Percentiles rank a stretch among this genome's conserved stretches.
These are phyloP conservation scores for Pithys albifrons DNA, from an alignment of 2,113 vertebrate genomes.

Conservation along the genomic window DNA sequence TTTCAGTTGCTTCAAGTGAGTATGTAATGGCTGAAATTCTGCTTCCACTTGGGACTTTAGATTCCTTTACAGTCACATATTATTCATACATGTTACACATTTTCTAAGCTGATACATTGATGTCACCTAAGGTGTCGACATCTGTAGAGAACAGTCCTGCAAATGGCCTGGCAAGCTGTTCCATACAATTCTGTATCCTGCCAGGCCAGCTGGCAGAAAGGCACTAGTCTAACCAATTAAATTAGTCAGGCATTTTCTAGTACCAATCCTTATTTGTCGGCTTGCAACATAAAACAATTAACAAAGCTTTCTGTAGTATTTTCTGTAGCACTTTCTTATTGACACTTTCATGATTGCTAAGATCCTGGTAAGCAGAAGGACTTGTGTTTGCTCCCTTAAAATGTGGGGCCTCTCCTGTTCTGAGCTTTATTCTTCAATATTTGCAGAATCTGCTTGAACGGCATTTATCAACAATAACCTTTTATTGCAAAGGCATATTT, in stretches of 20 bases:
- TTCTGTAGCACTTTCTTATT: neutral
- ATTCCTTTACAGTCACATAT: accelerated
- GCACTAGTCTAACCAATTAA: neutral
- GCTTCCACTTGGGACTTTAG: neutral
- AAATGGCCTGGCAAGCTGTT: constrained; percentile 12
- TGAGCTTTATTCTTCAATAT: neutral
- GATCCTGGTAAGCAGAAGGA: neutral
- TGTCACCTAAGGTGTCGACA: neutral
- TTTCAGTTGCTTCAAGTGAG: neutral
- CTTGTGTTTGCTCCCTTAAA: neutral
- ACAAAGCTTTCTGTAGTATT: neutral
- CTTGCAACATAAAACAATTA: neutral
- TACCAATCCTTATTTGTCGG: neutral
- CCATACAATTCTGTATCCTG: neutral
- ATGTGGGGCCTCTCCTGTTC: neutral
- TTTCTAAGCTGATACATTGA: neutral
- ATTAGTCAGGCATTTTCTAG: constrained; percentile 9
- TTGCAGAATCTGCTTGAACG: neutral
- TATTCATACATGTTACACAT: neutral
- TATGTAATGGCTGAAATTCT: neutral
- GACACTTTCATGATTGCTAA: neutral
- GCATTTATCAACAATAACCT: neutral
- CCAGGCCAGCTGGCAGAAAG: constrained; percentile 1
- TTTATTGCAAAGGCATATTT: neutral
- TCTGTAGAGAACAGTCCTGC: neutral